Conservation (phyloP, 2,113 vertebrate genomes). For the Stictonetta naevosa region DNA sequence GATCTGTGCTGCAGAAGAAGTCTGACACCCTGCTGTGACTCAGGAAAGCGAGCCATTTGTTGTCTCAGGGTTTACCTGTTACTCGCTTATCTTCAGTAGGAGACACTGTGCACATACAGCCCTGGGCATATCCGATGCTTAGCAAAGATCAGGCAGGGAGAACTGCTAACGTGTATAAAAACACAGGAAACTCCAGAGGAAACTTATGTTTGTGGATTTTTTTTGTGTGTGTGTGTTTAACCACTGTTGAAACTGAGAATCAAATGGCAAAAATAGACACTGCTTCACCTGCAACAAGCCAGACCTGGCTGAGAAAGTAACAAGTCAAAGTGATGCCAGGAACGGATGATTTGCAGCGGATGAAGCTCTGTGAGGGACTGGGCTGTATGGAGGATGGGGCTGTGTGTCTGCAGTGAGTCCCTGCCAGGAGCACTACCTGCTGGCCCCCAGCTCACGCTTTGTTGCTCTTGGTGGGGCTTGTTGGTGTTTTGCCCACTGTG, state of each 20-base stretch:
- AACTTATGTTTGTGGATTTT: fast-evolving
- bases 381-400: not conserved
- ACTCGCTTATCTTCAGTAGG: too few relatives aligned
- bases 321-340: not conserved
- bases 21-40: not conserved
- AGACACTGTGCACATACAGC: not conserved
- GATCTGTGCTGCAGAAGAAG: not conserved
- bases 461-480: not conserved
- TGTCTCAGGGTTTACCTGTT: not conserved
- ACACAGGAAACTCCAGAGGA: not conserved
- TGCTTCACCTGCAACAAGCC: not conserved
- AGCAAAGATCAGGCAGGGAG: not conserved
- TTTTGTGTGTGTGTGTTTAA: not conserved
- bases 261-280: fast-evolving
- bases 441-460: not conserved
- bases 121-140: not conserved
- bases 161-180: not conserved
- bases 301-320: not conserved
- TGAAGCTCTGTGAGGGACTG: not conserved
- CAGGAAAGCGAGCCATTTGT: not conserved
- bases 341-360: not conserved
- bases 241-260: not conserved
- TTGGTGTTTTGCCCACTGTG: not conserved
- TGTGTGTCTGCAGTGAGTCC: fast-evolving
- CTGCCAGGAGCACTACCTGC: not conserved